Conservation (phyloP, 2,888 invertebrate species). For the Clistopyga incitator region DNA sequence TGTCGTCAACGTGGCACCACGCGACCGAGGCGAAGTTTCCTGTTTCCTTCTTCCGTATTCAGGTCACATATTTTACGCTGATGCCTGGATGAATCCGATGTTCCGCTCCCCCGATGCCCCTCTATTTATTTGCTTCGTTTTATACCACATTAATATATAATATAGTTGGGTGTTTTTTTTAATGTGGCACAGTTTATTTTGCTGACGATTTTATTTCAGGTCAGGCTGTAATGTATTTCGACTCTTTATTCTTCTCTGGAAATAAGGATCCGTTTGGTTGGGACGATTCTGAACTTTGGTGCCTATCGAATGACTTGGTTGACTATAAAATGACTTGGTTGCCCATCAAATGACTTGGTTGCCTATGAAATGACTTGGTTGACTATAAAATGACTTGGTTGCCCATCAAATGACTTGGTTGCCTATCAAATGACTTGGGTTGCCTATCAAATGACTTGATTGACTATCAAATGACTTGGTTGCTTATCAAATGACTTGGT, state of each 20-base stretch:
- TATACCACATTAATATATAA: slow-evolving; percentile 14
- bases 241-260: not conserved
- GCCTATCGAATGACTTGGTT: too few species aligned
- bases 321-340: too few species aligned
- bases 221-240: slow-evolving; percentile 3
- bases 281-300: too few species aligned
- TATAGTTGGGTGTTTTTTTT: slow-evolving; percentile 17
- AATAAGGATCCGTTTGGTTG: not conserved
- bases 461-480: too few species aligned
- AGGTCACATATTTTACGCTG: slow-evolving; percentile 53
- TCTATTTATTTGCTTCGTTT: slow-evolving; percentile 20
- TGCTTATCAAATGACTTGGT: too few species aligned
- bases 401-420: too few species aligned
- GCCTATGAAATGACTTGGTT: too few species aligned
- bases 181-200: slow-evolving; percentile 3
- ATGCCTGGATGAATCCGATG: slow-evolving; percentile 50
- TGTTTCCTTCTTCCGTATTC: slow-evolving; percentile 52
- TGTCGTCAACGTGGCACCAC: slow-evolving; percentile 45
- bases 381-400: too few species aligned
- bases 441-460: too few species aligned
- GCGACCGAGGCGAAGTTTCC: slow-evolving; percentile 46
- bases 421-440: too few species aligned
- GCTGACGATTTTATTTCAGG: slow-evolving; percentile 4
- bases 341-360: too few species aligned
- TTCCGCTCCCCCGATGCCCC: slow-evolving; percentile 5